A percentile compares a stretch with the other conserved stretches of the same genome.
These are phyloP conservation scores for Cichladusa arquata DNA, from an alignment of 2,113 vertebrate genomes.

Conservation along the genomic window DNA sequence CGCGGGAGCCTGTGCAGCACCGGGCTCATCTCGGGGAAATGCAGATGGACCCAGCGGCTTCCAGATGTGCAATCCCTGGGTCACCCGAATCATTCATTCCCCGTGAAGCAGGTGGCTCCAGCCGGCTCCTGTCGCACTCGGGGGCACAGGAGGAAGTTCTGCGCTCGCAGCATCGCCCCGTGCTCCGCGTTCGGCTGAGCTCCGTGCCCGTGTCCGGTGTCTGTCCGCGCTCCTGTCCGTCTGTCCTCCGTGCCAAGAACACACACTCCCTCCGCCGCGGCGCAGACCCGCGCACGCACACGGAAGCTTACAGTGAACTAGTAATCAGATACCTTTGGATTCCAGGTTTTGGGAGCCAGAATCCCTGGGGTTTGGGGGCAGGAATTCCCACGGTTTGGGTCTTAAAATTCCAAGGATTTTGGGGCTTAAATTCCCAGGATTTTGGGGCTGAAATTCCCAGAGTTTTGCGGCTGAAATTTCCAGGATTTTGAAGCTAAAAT, in stretches of 20 bases:
- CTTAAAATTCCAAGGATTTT: no score
- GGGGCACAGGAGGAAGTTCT: not conserved
- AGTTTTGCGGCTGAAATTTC: no score
- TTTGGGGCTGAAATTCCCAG: no score
- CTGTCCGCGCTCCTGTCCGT: not conserved
- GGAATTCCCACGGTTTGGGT: no score
- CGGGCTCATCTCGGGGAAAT: not conserved
- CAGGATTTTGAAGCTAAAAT: no score
- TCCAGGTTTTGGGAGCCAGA: no score
- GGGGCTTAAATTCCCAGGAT: no score
- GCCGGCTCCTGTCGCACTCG: rapidly evolving
- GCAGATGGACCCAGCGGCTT: not conserved
- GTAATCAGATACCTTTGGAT: no score
- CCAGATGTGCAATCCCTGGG: not conserved
- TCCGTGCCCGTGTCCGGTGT: not conserved
- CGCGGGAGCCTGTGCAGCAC: not conserved
- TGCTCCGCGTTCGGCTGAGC: rapidly evolving
- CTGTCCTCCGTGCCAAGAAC: not conserved
- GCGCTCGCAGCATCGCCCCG: not conserved
- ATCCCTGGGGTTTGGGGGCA: no score
- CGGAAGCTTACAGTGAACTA: no score
- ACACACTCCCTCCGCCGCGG: rapidly evolving
- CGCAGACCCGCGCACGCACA: not conserved
- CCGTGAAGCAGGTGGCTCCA: not conserved
- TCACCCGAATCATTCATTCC: not conserved